Evolutionary conservation across 2,888 invertebrate species (phyloP), one percentile per base, ranked within the genome.

Genomic region (Drosophila trichaetosa): DNA sequence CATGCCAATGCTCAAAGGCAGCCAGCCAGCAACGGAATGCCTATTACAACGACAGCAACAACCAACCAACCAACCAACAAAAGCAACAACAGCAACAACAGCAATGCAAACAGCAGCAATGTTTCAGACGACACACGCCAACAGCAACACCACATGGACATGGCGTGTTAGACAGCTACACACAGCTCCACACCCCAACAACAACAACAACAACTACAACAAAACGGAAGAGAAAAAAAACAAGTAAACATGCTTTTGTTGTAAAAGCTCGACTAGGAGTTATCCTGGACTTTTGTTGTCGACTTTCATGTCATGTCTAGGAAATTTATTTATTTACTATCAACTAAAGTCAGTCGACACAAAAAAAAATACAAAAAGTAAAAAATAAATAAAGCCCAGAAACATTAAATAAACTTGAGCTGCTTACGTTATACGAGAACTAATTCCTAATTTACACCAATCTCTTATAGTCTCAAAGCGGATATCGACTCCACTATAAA

Each of bases 1-100:
- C 85, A 79, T 82, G 82, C 83, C 82, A 87, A 81, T 74, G 82
- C 82, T 82, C 82, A 80, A 77, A 77, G 87, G 81, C 87, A 73
- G 71, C 79, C 82, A 76, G 73, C 79, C 87, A 74, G 71, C 80
- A 42, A 79, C 76, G 83, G 85, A 87, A 87, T 82, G 87, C 83
- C 85, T 84, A 79, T 72, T 78, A 76, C 82, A 71, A 69, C 76
- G 62, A 48, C 72, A 68, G 38, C 71, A 68, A 64, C 73, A 79
- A 13, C 34, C 24, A 75, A 71, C 72, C 24, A 75, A 71, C 72
- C 67, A 67, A 71, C 62, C 71, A 67, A 58, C 75, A 33, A 33
- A 10, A 33, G 13, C 77, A 71, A 46, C 76, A 56, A 24, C 65
- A 61, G 16, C 64, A 56, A 60, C 75, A 70, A 63, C 66, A 71